Conservation (phyloP, 2,113 vertebrate genomes). For the Podarcis muralis region DNA sequence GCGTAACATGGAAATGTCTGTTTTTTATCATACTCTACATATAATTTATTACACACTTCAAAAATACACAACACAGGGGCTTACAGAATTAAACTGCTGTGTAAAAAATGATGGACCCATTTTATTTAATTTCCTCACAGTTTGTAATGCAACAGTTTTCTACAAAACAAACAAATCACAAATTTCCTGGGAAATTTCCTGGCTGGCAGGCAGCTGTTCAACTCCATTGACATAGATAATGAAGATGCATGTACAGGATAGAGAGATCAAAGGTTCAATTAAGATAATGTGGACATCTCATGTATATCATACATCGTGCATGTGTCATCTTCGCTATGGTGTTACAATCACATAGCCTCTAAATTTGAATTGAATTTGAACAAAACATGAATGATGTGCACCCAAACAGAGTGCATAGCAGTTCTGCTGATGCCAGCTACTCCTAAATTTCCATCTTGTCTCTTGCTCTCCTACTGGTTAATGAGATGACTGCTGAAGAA, state of each 20-base stretch:
- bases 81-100: not conserved
- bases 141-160: not conserved
- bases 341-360: not conserved
- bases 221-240: not conserved
- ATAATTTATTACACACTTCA: not conserved
- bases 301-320: not conserved
- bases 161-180: not conserved
- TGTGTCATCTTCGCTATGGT: not conserved
- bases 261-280: not conserved
- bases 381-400: slow-evolving; percentile 9
- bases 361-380: not conserved
- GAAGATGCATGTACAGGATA: not conserved
- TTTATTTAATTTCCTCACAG: not conserved
- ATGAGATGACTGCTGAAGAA: not conserved
- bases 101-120: not conserved
- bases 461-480: slow-evolving; percentile 20
- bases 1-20: not conserved
- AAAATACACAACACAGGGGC: not conserved
- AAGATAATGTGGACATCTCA: not conserved
- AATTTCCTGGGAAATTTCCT: not conserved
- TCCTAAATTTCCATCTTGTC: slow-evolving; percentile 12
- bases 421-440: slow-evolving; percentile 8
- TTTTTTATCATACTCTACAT: not conserved
- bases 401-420: not conserved
- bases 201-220: not conserved